phyloP scores from a whole-genome alignment of 2,113 vertebrate species.

The Ammodytes dubius region DNA sequence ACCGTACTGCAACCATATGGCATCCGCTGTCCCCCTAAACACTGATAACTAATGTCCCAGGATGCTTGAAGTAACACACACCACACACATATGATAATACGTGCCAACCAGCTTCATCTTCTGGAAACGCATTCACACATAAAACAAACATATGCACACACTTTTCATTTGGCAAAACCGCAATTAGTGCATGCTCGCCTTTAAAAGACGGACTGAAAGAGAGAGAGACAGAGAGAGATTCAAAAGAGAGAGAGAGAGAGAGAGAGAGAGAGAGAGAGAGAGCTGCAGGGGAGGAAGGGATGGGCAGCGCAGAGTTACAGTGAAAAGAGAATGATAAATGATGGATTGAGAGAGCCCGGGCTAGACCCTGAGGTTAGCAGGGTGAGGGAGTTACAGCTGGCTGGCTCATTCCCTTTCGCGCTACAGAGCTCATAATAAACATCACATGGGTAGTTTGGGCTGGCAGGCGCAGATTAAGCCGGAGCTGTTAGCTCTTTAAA shows the following conservation, averaged over 20 bases:
- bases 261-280: conserved; percentile 8
- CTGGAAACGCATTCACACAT: background rate
- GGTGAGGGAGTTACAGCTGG: conserved; percentile 78
- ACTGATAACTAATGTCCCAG: conserved; percentile 46
- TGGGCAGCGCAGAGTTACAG: conserved; percentile 35
- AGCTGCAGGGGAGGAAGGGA: conserved; percentile 46
- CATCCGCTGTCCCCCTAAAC: conserved; percentile 43
- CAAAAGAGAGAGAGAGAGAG: too few relatives aligned
- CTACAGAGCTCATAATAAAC: conserved; percentile 80
- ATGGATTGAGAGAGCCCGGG: conserved; percentile 64
- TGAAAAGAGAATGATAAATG: conserved; percentile 72
- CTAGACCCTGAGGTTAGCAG: conserved; percentile 73
- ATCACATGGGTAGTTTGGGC: conserved; percentile 82
- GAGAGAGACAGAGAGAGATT: conserved; percentile 9
- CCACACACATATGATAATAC: background rate
- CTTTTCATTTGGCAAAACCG: conserved; percentile 45
- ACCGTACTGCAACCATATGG: conserved; percentile 58
- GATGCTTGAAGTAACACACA: conserved; percentile 16
- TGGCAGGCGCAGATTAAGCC: conserved; percentile 81
- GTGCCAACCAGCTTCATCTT: conserved; percentile 24
- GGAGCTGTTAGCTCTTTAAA: conserved; percentile 78
- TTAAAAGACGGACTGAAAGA: conserved; percentile 22
- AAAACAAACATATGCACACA: conserved; percentile 43
- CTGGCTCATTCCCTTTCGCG: conserved; percentile 69
- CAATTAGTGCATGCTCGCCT: conserved; percentile 58